Evolutionary conservation across 2,797 vertebrate genomes (phyloP), one percentile per base, ranked within the genome.

Genomic region (Platalea minor): DNA sequence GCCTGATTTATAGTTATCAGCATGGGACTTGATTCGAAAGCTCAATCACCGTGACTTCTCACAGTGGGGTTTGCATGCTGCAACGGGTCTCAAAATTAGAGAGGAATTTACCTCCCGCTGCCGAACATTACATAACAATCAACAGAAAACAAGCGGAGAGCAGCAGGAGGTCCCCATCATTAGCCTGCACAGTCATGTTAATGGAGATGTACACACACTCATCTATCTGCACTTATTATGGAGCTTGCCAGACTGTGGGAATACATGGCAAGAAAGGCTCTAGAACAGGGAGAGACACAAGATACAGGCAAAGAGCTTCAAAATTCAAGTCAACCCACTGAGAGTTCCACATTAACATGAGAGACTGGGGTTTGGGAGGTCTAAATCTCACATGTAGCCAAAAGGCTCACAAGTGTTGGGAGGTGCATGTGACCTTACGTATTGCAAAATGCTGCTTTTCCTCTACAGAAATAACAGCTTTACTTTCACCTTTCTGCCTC

Each of bases 101-200:
- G 98, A 98, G 98, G 97, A 98, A 98, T 98, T 98, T 98, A 98
- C 98, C 98, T 98, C 98, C 98, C 61, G 98, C 98, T 98, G 98
- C 97, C 96, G 88, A 98, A 97, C 98, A 98, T 98, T 98, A 98
- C 98, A 98, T 98, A 98, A 98, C 98, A 98, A 98, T 98, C 98
- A 98, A 97, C 97, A 98, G 97, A 98, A 98, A 98, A 98, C 98
- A 98, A 98, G 98, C 98, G 95, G 91, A 97, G 97, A 98, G 97
- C 96, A 97, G 97, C 96, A 95, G 98, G 98, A 97, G 97, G 97
- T 96, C 98, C 97, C 92, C 95, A 29, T 98, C 97, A 97, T 98
- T 96, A 95, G 94, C 97, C 97, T 94, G 97, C 96, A 97, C 95
- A 76, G 90, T 96, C 98, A 96, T 93, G 96, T 98, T 98, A 98